Evolutionary conservation across 2,888 invertebrate genomes (phyloP), one percentile per base, ranked within the genome.

Genomic region (Plagodis dolabraria): DNA sequence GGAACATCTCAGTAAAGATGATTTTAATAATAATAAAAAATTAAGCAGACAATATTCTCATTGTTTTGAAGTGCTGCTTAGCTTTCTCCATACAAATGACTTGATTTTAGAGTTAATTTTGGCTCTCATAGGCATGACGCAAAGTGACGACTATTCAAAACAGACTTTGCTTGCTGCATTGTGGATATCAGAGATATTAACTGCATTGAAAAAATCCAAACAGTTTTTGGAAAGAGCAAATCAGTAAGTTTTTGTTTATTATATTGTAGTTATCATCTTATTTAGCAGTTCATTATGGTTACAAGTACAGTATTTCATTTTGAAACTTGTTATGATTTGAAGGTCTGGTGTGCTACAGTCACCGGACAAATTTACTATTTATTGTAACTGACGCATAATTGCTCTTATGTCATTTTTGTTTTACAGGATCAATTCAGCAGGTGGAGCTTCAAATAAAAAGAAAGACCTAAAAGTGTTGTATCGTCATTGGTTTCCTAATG

Each of bases 11-110:
- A 77, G 81, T 62, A 69, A 72, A 47, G 70, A 67, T 53, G 72
- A 82, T 36, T 80, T 82, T 53, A 72, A 71, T 49, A 71, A 63
- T 2, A 80, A 72, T 47, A 75, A 72, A 35, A 73, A 67, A 53
- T 72, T 92, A 10, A 75, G 71, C 62, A 74, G 60, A 53, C 74
- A 74, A 47, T 92, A 89, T 78, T 71, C 87, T 9, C 80, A 85
- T 63, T 87, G 86, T 76, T 95, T 95, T 94, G 89, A 93, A 77
- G 83, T 88, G n/a, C 78, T 94, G 50, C 80, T 94, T 9, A 81
- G 83, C 51, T 86, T 93, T 61, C 72, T 95, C 10, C 93, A 94
- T 66, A 86, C 89, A 35, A 88, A 91, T 75, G 87, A 93, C 60
- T 74, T 94, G 47, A 70, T 95, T 48, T 75, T 92, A 51, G 76